Percentiles rank a stretch among this genome's conserved stretches.
Evolutionary conservation across 2,888 invertebrate species (phyloP).

Genomic region (Drosophila sordidula): DNA sequence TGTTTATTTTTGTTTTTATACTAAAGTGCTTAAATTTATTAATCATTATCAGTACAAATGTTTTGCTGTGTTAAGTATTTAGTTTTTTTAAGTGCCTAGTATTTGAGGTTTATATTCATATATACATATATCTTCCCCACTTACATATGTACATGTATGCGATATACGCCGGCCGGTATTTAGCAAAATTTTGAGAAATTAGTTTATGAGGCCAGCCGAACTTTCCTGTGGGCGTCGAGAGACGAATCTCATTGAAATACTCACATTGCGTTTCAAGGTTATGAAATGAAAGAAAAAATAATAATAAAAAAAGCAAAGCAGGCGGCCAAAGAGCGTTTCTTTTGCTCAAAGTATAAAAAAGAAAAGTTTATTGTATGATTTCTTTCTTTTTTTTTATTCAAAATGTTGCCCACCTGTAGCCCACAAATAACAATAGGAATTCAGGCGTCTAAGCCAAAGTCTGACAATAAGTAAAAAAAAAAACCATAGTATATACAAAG

Average conservation of each 20-base stretch:
- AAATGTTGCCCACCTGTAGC: constrained; percentile 47
- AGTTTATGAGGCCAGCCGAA: constrained; percentile 53
- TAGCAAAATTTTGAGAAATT: constrained; percentile 36
- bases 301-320: constrained; percentile 2
- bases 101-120: constrained; percentile 7
- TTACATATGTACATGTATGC: constrained; percentile 1
- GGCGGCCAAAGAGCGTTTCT: neutral
- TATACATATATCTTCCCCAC: constrained; percentile 3
- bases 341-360: constrained; percentile 10
- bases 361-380: constrained; percentile 27
- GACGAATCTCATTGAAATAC: constrained; percentile 40
- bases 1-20: constrained; percentile 34
- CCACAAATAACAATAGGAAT: constrained; percentile 53
- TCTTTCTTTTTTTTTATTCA: constrained; percentile 7
- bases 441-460: constrained; percentile 44
- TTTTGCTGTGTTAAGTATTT: constrained; percentile 46
- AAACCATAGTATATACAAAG: constrained; percentile 23
- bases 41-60: constrained; percentile 62
- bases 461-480: constrained; percentile 35
- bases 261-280: constrained; percentile 51
- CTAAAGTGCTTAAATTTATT: constrained; percentile 51
- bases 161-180: constrained; percentile 57
- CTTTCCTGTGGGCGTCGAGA: constrained; percentile 44
- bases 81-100: constrained; percentile 24
- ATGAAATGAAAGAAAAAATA: constrained; percentile 9